Base-by-base conservation (phyloP, 2,113 vertebrate genomes). In the Pogonocichla stellata region DNA sequence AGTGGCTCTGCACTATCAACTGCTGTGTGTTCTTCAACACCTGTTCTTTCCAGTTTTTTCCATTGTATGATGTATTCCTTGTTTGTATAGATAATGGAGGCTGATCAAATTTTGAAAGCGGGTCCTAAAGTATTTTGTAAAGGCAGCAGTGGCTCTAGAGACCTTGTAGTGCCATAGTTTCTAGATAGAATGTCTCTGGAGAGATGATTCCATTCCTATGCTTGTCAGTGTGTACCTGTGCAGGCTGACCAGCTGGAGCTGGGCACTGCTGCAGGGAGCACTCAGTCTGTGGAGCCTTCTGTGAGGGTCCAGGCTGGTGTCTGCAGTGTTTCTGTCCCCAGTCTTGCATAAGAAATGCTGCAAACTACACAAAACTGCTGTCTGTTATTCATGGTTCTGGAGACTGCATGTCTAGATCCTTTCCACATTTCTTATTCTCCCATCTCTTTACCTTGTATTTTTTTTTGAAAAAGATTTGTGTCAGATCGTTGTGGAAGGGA, bases 1-100 rank as follows among this genome's bases (percentile, higher is more conserved):
- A 13, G 7, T 72, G 50, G 69, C 86, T 77, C 57, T 60, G 43
- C 54, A 71, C 79, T 48, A 14, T 26, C 14, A 92, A 43, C 54
- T 77, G 54, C 13, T 11, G 15, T 29, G 22, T 57, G 58, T 36
- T 28, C 28, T 48, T 77, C 61, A 75, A 18, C 33, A 57, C 5
- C 8, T 48, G 1, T 14, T 92, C 93, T 71, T 61, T 22, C n/a
- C 45, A 28, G 10, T 48, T 77, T 83, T 86, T 45, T 23, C 58
- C 19, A 26, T 23, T 78, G 36, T 0, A 0, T 0, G 0, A 18
- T 1, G 0, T 71, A 25, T 57, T 45, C 38, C 33, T 75, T 45
- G 25, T 66, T 86, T 40, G 19, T 9, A 26, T 34, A 40, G 71
- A 28, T 57, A 91, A 58, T 15, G 26, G 18, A 50, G 23, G n/a